phyloP scores from a whole-genome alignment of 35 echinoderm and acorn worm genomes.

The Eucidaris tribuloides region DNA sequence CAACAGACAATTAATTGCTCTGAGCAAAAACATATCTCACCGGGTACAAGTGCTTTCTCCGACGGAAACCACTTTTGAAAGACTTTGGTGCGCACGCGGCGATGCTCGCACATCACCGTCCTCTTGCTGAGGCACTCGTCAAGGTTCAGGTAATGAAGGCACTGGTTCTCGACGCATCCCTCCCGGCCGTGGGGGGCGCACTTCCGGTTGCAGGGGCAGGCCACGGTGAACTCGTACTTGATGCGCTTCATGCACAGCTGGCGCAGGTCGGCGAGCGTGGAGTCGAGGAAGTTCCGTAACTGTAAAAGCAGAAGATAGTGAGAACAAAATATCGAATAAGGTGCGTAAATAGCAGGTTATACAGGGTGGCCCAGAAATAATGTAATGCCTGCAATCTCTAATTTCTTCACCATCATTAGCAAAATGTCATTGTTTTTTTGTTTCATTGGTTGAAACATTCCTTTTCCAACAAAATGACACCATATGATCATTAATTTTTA shows the following conservation, averaged over 20 bases:
- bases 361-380: too few species aligned
- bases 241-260: constrained; percentile 75
- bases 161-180: constrained; percentile 34
- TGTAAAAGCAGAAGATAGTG: neutral
- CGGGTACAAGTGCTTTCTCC: constrained; percentile 40
- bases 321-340: too few species aligned
- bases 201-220: constrained; percentile 41
- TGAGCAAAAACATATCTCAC: constrained; percentile 24
- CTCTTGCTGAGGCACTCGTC: constrained; percentile 65
- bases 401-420: too few species aligned
- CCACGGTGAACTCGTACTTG: constrained; percentile 40
- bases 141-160: constrained; percentile 65
- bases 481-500: too few species aligned
- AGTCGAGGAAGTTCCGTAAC: constrained; percentile 64
- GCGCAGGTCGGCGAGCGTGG: constrained; percentile 55
- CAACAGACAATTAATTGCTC: too few species aligned
- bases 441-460: too few species aligned
- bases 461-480: too few species aligned
- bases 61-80: constrained; percentile 82
- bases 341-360: too few species aligned
- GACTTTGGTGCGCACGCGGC: constrained; percentile 53
- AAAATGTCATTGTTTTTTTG: too few species aligned
- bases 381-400: too few species aligned
- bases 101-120: constrained; percentile 60
- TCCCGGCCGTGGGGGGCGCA: constrained; percentile 26